Conservation (phyloP, 2,113 vertebrate species). For the Rhea pennata region DNA sequence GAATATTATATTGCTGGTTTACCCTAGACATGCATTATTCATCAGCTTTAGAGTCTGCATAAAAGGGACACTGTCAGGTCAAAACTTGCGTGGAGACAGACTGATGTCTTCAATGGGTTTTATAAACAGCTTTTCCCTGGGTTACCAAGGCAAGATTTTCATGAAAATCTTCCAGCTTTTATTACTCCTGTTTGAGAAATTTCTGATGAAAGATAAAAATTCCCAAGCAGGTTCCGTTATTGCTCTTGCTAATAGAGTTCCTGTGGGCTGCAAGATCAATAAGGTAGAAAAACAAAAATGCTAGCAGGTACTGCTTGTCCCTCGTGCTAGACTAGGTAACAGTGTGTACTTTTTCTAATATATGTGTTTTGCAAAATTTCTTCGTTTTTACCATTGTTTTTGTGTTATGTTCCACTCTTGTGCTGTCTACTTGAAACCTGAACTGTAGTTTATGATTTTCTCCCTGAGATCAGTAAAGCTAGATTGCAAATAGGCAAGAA, state of each 20-base stretch:
- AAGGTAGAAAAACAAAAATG: background rate
- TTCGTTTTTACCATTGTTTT: background rate
- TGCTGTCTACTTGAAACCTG: background rate
- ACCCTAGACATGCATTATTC: slow-evolving; percentile 59
- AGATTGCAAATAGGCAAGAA: background rate
- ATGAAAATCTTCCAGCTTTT: background rate
- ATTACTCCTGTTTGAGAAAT: background rate
- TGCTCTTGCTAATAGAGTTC: background rate
- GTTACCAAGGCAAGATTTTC: background rate
- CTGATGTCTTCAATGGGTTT: slow-evolving; percentile 8
- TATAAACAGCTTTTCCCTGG: slow-evolving; percentile 10
- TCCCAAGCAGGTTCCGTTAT: background rate
- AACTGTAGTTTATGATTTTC: background rate
- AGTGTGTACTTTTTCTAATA: background rate
- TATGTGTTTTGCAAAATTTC: background rate
- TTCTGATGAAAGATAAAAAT: slow-evolving; percentile 9
- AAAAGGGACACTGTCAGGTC: slow-evolving; percentile 62
- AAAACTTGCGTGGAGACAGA: slow-evolving; percentile 46
- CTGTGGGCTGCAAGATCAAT: background rate
- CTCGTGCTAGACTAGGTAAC: background rate
- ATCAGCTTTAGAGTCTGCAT: slow-evolving; percentile 39
- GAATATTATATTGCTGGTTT: slow-evolving; percentile 63
- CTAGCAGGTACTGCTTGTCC: background rate
- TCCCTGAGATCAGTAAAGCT: background rate
- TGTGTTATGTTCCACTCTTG: background rate